phyloP scores from a whole-genome alignment of 2,113 vertebrate genomes.

The Gnathonemus longibarbis region DNA sequence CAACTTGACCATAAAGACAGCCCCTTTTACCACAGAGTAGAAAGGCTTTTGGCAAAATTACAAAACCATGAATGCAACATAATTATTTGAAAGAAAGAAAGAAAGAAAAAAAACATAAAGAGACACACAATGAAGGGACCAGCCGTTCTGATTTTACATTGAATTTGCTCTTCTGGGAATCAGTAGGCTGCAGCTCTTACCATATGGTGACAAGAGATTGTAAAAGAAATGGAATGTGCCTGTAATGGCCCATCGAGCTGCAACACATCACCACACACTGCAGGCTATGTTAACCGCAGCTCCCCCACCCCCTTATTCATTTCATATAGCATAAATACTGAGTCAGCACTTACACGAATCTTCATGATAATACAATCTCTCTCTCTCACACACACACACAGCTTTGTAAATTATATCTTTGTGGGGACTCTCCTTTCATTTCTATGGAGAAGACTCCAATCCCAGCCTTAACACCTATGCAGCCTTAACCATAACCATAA shows the following conservation, averaged over 20 bases:
- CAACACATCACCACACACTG: constrained; percentile 56
- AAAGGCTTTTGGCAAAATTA: neutral
- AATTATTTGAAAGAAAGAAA: neutral
- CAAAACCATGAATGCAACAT: neutral
- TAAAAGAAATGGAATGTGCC: constrained; percentile 51
- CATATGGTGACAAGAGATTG: constrained; percentile 44
- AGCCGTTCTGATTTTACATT: constrained; percentile 23
- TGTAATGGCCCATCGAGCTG: constrained; percentile 50
- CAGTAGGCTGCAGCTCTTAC: constrained; percentile 27
- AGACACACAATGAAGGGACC: constrained; percentile 11
- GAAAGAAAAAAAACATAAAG: neutral
- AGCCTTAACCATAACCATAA: too few relatives aligned
- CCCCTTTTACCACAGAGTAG: neutral
- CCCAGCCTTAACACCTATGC: too few relatives aligned
- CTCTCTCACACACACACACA: constrained; percentile 21
- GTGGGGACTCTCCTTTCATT: too few relatives aligned
- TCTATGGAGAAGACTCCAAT: too few relatives aligned
- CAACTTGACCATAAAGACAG: neutral
- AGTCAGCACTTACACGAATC: constrained; percentile 43
- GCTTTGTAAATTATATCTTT: too few relatives aligned
- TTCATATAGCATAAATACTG: constrained; percentile 39
- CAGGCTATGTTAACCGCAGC: constrained; percentile 38
- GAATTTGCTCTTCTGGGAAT: constrained; percentile 41
- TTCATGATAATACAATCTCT: constrained; percentile 37
- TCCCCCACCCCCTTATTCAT: constrained; percentile 34